Evolutionary conservation across 2,113 vertebrate genomes (phyloP), one percentile per base, ranked within the genome.

Genomic region (Edolisoma coerulescens): DNA sequence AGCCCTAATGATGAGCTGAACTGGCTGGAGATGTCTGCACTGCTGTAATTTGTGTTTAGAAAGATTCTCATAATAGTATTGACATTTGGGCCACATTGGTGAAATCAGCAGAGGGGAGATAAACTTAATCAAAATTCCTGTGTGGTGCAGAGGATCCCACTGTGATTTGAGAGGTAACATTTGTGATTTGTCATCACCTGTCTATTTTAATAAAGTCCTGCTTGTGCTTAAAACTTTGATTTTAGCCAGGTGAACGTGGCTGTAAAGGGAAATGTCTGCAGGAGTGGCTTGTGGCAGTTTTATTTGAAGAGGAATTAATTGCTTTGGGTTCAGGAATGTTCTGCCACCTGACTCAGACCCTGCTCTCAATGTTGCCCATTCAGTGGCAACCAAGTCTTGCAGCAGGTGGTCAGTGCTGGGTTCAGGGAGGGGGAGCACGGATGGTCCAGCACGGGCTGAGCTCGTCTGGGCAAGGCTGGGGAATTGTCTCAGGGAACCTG

Each of bases 121-220:
- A 97, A 97, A 78, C 88, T 81, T 94, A 93, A 97, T 95, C 93
- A 84, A 77, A 65, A 96, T 93, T 94, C 89, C 87, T 71, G n/a
- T 7, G 60, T 18, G 54, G n/a, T 35, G 65, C 70, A 18, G 15
- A 54, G 90, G 61, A 59, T 73, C 86, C 57, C 32, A 5, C 60
- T 71, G 92, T 27, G 80, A 59, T 61, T 54, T 19, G 37, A 85
- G 93, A 32, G 15, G 1, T 96, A 91, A 96, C 96, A 96, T 97
- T 97, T 96, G 65, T 21, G 39, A 59, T 91, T 94, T 97, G 96
- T 97, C 97, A 96, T 97, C 97, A 89, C 96, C 89, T 97, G 11
- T 54, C 90, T 47, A 95, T 97, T 97, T 95, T 53, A 73, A 81
- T 59, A 9, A 78, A 91, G 67, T 73, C 87, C 87, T 59, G 52